Percentiles rank a stretch among this genome's conserved stretches.
These are phyloP conservation scores for Papilio demoleus DNA, from an alignment of 2,888 invertebrate species.

Conservation along the genomic window DNA sequence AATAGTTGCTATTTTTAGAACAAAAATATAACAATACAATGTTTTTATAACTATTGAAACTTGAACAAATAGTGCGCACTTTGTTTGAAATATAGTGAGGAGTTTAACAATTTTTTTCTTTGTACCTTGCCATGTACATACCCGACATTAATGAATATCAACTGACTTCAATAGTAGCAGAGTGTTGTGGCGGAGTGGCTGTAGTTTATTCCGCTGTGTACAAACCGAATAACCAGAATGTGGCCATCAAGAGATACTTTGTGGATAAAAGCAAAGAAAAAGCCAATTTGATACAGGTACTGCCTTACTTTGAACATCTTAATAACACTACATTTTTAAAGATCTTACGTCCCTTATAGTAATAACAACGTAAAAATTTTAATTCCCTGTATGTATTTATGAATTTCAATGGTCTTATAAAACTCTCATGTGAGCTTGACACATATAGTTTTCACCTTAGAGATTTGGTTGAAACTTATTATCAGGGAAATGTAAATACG, in stretches of 20 bases:
- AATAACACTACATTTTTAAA: neutral
- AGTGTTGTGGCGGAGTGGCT: slow-evolving; percentile 88
- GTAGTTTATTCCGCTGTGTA: slow-evolving; percentile 88
- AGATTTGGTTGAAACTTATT: too few relatives aligned
- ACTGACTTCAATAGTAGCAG: slow-evolving; percentile 86
- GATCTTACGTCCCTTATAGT: neutral
- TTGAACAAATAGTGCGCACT: slow-evolving; percentile 24
- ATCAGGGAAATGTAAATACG: too few relatives aligned
- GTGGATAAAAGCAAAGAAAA: slow-evolving; percentile 87
- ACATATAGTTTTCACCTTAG: too few relatives aligned
- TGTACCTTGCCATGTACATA: slow-evolving; percentile 76
- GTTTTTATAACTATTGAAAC: slow-evolving; percentile 35
- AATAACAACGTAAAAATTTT: too few relatives aligned
- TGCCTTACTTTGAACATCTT: slow-evolving; percentile 2
- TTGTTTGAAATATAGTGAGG: slow-evolving; percentile 17
- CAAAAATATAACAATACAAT: slow-evolving; percentile 40
- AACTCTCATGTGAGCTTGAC: too few relatives aligned
- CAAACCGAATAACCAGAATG: slow-evolving; percentile 85
- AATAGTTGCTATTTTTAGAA: slow-evolving; percentile 44
- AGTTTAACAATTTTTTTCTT: slow-evolving; percentile 8
- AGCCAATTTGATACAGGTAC: slow-evolving; percentile 83
- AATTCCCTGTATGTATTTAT: too few relatives aligned
- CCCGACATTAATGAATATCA: slow-evolving; percentile 86
- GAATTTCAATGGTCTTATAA: too few relatives aligned
- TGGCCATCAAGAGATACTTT: slow-evolving; percentile 90